Conservation (phyloP, 2,888 invertebrate genomes). For the Petrolisthes manimaculis region DNA sequence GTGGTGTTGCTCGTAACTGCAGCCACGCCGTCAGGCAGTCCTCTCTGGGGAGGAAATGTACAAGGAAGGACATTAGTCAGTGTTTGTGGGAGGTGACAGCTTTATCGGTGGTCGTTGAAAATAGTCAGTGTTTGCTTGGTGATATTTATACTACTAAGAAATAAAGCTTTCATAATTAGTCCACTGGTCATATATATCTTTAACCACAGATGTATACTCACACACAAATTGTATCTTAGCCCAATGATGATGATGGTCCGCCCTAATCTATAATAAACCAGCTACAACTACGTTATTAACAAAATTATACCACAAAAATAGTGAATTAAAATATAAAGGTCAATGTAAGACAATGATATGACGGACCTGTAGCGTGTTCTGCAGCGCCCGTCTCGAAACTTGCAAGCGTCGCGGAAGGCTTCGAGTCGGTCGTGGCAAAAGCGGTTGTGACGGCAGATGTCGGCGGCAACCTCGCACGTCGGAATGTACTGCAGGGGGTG, state of each 20-base stretch:
- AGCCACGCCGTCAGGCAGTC: constrained; percentile 61
- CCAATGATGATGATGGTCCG: too few relatives aligned
- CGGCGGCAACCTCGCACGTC: constrained; percentile 53
- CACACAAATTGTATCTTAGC: too few relatives aligned
- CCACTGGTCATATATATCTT: background rate
- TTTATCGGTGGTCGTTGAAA: too few relatives aligned
- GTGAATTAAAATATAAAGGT: too few relatives aligned
- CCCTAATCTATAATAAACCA: too few relatives aligned
- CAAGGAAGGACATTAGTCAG: background rate
- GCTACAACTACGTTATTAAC: too few relatives aligned
- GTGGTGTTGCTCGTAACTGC: constrained; percentile 59
- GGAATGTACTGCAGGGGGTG: constrained; percentile 60
- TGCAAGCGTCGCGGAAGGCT: constrained; percentile 48
- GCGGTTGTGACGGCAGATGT: constrained; percentile 52
- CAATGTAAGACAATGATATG: too few relatives aligned
- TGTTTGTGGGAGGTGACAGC: too few relatives aligned
- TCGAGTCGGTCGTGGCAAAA: constrained; percentile 55
- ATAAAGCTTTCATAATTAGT: background rate
- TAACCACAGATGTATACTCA: too few relatives aligned
- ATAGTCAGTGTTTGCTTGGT: too few relatives aligned
- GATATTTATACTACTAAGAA: background rate
- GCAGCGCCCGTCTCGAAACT: constrained; percentile 55
- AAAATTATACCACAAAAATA: too few relatives aligned
- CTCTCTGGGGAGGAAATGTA: constrained; percentile 51
- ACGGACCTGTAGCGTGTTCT: constrained; percentile 51